Base-by-base conservation (phyloP, 2,888 invertebrate genomes). In the Sinhomidia bicolor region DNA sequence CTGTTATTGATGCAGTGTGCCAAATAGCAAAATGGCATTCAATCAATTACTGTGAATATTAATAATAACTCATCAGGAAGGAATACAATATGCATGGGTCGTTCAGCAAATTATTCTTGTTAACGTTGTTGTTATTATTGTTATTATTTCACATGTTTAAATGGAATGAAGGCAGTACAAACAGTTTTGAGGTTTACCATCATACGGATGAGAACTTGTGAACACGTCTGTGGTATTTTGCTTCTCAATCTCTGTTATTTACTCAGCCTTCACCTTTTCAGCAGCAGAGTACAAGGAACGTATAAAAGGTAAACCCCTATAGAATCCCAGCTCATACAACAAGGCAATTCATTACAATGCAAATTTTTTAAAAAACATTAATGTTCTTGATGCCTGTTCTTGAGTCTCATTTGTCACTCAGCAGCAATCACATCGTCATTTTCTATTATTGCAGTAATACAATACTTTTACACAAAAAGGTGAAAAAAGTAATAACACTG, bases 231-330 rank as follows among this genome's bases (percentile, higher is more conserved):
- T 65, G 36, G 65, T 68, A 71, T 71, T 20, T 71, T 29, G 44
- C 44, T 41, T 54, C 47, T 29, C 76, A 29, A 68, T 32, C 65
- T 32, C 65, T 74, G 74, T 47, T 76, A 29, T 47, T 76, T 76
- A 10, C 29, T 17, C 76, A 76, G 74, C 84, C 84, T 84, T 84
- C 84, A 84, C 71, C 84, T 74, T 71, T 36, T 68, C 54, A 74
- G 74, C 9, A 54, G 4, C 3, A 36, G 36, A 36, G 36, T n/a
- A n/a, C 23, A 44, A 32, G 51, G 51, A 82, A 74, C 71, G 3
- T 1, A n/a, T 12, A 82, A 65, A 17, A 65, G 4, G 1, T 32
- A 41, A n/a, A n/a, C n/a, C 3, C 57, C 23, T n/a, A n/a, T 65
- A 32, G 14, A 6, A n/a, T 12, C 14, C n/a, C 23, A n/a, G n/a